Percentiles rank a stretch among this genome's conserved stretches.
Conservation (phyloP, 2,797 vertebrate genomes). For the Syndactyla subalaris region DNA sequence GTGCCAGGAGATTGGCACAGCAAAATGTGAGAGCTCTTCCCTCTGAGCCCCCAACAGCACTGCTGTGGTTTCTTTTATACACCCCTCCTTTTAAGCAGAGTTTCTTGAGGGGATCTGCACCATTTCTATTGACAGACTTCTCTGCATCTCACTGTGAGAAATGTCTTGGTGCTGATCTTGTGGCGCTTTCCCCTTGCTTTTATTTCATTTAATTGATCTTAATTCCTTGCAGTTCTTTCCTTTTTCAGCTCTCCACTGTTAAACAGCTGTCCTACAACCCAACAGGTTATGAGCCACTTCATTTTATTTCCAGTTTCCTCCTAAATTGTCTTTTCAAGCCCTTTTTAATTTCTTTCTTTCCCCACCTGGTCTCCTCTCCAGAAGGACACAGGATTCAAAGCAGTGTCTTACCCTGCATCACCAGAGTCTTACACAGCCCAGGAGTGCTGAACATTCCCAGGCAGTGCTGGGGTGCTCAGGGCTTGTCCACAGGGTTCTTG, state of each 20-base stretch:
- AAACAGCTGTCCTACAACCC: background rate
- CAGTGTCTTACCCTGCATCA: background rate
- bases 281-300: background rate
- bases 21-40: background rate
- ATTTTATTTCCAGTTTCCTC: background rate
- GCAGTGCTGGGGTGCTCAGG: background rate
- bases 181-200: background rate
- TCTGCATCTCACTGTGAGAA: background rate
- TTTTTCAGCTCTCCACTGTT: background rate
- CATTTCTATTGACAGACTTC: background rate
- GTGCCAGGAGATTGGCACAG: background rate
- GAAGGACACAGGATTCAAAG: background rate
- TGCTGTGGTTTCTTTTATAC: background rate
- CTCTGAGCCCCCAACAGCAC: background rate
- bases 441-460: background rate
- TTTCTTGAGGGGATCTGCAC: background rate
- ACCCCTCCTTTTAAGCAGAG: background rate
- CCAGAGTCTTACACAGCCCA: background rate
- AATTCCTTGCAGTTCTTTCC: background rate
- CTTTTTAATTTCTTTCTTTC: background rate
- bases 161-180: background rate
- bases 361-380: rapidly evolving
- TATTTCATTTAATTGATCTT: background rate
- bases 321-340: background rate
- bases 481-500: background rate